Conservation (phyloP, 2,797 vertebrate genomes). For the Petrocephalus sullivani region DNA sequence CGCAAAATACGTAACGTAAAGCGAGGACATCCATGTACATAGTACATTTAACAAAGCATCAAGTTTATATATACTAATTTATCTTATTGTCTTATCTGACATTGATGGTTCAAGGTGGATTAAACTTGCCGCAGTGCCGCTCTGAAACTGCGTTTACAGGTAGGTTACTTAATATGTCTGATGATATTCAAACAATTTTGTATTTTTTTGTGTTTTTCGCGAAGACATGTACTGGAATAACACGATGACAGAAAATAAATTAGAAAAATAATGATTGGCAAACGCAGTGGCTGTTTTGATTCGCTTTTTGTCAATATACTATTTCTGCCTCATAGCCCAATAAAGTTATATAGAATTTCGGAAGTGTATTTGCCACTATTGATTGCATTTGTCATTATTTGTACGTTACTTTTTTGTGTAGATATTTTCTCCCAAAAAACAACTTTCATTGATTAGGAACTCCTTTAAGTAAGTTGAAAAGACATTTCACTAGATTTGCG, state of each 20-base stretch:
- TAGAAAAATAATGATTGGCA: neutral
- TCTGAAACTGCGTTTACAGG: conserved; percentile 19
- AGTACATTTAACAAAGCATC: neutral
- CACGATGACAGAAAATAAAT: neutral
- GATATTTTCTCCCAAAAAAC: neutral
- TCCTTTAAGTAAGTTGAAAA: neutral
- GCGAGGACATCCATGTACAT: neutral
- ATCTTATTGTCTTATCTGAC: neutral
- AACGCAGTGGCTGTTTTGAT: neutral
- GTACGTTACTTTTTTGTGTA: neutral
- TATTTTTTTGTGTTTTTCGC: conserved; percentile 7
- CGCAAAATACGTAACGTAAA: neutral
- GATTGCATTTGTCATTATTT: neutral
- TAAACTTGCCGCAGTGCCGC: neutral
- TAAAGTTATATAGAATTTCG: neutral
- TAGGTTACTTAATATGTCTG: conserved; percentile 15
- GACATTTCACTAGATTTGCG: neutral
- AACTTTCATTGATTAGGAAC: neutral
- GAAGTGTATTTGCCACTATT: neutral
- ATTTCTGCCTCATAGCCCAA: neutral
- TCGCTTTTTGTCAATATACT: neutral
- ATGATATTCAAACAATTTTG: neutral
- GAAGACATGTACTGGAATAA: neutral
- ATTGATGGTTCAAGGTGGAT: neutral
- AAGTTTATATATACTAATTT: neutral